Conservation (phyloP, 2,797 vertebrate genomes). For the Fistularia tabacaria region DNA sequence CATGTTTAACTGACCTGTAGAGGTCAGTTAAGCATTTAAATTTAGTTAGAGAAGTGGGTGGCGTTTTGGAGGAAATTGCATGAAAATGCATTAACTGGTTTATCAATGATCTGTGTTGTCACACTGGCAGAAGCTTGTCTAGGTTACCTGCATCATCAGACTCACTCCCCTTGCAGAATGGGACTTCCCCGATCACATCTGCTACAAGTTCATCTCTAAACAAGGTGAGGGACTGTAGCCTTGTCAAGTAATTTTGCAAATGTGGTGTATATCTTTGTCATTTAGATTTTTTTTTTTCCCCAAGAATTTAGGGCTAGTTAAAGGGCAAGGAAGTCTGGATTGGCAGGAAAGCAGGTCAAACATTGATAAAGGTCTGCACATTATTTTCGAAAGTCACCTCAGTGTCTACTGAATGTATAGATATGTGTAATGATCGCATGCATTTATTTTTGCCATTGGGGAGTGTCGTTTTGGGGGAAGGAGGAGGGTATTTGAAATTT, state of each 20-base stretch:
- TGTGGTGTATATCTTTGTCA: no score
- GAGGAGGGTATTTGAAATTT: no score
- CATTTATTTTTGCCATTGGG: no score
- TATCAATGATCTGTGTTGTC: conserved; percentile 6
- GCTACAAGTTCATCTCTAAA: conserved; percentile 43
- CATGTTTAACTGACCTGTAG: conserved; percentile 5
- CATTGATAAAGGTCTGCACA: conserved; percentile 52
- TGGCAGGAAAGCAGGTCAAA: conserved; percentile 55
- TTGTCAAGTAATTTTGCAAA: no score
- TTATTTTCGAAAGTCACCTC: no score
- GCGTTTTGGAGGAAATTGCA: neutral
- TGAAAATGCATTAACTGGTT: conserved; percentile 12
- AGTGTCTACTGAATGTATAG: no score
- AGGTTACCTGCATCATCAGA: conserved; percentile 65
- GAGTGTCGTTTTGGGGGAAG: no score
- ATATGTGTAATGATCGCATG: no score
- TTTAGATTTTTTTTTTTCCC: conserved; percentile 9
- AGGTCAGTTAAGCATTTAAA: conserved; percentile 20
- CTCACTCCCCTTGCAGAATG: conserved; percentile 54
- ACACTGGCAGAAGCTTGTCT: conserved; percentile 67
- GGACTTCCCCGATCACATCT: conserved; percentile 50
- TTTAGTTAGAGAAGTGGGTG: conserved; percentile 9
- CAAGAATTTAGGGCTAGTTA: conserved; percentile 53
- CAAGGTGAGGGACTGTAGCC: conserved; percentile 39
- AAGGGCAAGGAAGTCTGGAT: conserved; percentile 49